Conservation (phyloP, 1,140 invertebrate genomes). For the Cyclina sinensis region DNA sequence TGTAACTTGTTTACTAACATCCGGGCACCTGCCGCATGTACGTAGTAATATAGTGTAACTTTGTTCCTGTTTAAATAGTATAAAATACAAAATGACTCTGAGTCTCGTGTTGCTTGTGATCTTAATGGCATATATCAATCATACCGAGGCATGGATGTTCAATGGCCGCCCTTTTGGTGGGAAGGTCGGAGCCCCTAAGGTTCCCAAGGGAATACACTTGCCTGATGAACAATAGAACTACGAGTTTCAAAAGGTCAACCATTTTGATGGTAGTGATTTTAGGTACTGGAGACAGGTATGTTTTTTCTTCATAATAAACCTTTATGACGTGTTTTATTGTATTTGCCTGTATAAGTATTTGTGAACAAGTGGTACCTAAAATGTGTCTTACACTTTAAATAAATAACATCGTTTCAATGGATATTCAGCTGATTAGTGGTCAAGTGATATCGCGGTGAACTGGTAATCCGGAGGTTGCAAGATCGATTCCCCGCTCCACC, state of each 20-base stretch:
- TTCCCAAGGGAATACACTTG: not conserved
- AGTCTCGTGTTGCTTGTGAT: no score
- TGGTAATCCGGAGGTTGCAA: no score
- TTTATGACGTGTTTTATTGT: not conserved
- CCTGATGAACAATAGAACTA: slow-evolving; percentile 22
- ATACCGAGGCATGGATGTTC: slow-evolving; percentile 10
- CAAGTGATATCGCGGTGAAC: no score
- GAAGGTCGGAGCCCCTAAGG: not conserved
- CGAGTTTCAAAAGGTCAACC: slow-evolving; percentile 47
- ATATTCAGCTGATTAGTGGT: no score
- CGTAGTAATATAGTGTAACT: no score
- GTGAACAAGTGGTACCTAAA: not conserved
- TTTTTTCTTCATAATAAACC: not conserved
- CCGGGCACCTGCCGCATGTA: no score
- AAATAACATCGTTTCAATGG: no score
- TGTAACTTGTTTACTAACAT: no score
- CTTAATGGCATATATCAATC: no score
- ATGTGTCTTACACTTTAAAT: not conserved
- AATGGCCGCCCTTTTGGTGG: slow-evolving; percentile 32
- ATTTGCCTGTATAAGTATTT: not conserved
- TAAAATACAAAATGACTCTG: no score
- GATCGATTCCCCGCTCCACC: no score
- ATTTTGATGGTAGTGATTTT: slow-evolving; percentile 53
- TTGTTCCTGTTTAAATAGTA: no score
- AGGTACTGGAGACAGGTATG: slow-evolving; percentile 46